phyloP scores from a whole-genome alignment of 2,113 vertebrate species.

The Phainopepla nitens region DNA sequence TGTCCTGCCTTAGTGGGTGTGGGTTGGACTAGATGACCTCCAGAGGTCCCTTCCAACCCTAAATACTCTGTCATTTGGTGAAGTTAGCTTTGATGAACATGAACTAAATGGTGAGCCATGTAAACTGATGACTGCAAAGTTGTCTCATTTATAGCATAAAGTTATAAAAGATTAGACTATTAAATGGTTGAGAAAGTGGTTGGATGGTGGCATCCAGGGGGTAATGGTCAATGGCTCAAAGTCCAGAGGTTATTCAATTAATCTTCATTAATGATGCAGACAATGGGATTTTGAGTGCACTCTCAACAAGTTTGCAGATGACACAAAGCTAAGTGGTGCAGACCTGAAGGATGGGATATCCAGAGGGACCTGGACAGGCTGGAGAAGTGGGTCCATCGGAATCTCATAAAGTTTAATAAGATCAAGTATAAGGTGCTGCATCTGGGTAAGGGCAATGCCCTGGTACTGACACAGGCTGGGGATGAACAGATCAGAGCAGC shows the following conservation, averaged over 20 bases:
- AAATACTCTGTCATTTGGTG: not conserved
- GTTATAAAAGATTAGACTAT: not conserved
- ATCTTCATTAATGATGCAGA: not conserved
- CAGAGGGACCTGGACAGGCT: not conserved
- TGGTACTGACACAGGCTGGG: accelerated
- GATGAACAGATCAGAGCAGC: not conserved
- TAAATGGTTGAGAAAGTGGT: not conserved
- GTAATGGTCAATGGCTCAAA: not conserved
- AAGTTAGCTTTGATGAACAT: not conserved
- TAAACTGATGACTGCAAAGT: not conserved
- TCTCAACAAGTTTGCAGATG: not conserved
- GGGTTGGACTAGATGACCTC: not conserved
- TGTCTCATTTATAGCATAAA: not conserved
- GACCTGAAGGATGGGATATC: not conserved
- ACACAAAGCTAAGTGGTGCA: not conserved
- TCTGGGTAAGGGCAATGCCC: accelerated
- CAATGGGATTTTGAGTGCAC: too few relatives aligned
- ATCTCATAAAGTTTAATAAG: not conserved
- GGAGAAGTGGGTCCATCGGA: not conserved
- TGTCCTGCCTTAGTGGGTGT: not conserved
- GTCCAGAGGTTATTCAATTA: not conserved
- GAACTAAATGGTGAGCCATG: not conserved
- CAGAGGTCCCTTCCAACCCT: not conserved
- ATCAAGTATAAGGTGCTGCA: not conserved
- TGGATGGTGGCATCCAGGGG: not conserved